Evolutionary conservation across 2,113 vertebrate genomes (phyloP).

Genomic region (Chloropsis cyanopogon): DNA sequence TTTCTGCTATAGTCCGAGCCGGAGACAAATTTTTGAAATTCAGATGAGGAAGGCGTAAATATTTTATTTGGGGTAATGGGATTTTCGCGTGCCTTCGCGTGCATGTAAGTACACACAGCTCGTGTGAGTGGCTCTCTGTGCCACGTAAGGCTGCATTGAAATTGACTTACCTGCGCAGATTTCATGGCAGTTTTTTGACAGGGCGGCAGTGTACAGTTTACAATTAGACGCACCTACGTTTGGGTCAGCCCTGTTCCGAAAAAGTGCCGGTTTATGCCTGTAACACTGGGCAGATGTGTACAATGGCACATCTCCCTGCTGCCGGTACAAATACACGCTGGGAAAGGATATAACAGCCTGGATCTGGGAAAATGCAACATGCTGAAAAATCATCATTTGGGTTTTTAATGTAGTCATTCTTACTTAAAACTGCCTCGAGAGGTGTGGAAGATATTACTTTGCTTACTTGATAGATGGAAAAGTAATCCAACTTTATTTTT

Average conservation of each 20-base stretch:
- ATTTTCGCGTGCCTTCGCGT: neutral
- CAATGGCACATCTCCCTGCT: neutral
- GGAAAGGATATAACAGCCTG: neutral
- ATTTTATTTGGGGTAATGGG: neutral
- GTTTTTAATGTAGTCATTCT: neutral
- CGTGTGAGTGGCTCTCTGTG: neutral
- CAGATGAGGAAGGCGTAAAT: neutral
- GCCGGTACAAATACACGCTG: neutral
- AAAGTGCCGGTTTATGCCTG: neutral
- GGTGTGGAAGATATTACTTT: neutral
- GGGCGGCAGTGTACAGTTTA: rapidly evolving
- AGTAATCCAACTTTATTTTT: neutral
- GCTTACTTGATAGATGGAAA: neutral
- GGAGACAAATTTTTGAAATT: neutral
- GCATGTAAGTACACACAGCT: rapidly evolving
- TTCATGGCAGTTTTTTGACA: neutral
- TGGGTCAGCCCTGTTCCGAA: neutral
- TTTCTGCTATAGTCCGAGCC: neutral
- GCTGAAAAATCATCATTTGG: neutral
- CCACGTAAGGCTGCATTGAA: rapidly evolving
- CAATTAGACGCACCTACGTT: neutral
- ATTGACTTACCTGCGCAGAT: rapidly evolving
- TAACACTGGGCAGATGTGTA: neutral
- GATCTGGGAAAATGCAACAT: neutral
- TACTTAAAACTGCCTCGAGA: neutral